These are phyloP conservation scores for Brevimyrus niger DNA, from an alignment of 2,113 vertebrate species.

Conservation along the genomic window DNA sequence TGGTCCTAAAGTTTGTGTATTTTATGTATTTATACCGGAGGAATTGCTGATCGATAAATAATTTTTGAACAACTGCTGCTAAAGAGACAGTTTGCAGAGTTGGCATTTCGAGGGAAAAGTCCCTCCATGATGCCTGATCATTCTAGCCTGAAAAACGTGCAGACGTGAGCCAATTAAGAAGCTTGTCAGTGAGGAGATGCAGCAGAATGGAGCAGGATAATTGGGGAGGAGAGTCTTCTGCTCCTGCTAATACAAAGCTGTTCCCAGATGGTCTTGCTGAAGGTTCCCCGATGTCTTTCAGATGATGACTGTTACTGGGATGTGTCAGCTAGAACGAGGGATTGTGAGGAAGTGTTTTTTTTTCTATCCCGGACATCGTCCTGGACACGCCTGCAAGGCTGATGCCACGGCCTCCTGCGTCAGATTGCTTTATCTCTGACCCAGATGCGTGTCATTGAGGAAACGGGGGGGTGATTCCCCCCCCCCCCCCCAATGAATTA, in stretches of 20 bases:
- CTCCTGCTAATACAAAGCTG: neutral
- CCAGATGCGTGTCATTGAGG: neutral
- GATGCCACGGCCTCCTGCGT: neutral
- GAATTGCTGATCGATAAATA: neutral
- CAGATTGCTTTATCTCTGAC: neutral
- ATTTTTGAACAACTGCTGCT: neutral
- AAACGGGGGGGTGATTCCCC: neutral
- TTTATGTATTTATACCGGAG: neutral
- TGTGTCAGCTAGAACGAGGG: neutral
- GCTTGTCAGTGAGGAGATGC: neutral
- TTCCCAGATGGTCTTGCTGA: neutral
- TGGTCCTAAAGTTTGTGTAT: neutral
- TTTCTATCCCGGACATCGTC: neutral
- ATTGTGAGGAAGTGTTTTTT: neutral
- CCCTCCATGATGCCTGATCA: neutral
- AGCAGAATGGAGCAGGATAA: neutral
- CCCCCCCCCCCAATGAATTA: neutral
- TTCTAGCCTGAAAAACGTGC: neutral
- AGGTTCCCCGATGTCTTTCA: neutral
- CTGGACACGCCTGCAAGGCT: neutral
- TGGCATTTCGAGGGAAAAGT: neutral
- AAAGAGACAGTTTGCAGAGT: neutral
- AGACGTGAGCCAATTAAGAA: slow-evolving; percentile 8
- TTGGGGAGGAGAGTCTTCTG: neutral
- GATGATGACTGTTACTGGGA: neutral